Evolutionary conservation across 2,888 invertebrate genomes (phyloP).

Genomic region (Agrilus cyanescens): DNA sequence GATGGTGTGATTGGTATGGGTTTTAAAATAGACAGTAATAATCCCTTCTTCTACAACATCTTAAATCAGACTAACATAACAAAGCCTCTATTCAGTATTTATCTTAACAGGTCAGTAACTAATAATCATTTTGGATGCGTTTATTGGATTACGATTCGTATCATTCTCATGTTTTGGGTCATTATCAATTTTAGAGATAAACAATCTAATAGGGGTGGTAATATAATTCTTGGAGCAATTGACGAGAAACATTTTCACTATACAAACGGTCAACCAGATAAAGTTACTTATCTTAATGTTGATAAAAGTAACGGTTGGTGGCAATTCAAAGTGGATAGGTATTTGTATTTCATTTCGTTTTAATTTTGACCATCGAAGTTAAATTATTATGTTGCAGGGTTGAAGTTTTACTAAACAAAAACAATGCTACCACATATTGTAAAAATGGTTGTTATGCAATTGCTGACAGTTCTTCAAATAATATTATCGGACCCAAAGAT

Average conservation of each 20-base stretch:
- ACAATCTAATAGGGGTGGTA: constrained; percentile 42
- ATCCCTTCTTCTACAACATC: constrained; percentile 56
- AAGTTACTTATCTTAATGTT: constrained; percentile 49
- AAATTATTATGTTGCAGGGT: constrained; percentile 16
- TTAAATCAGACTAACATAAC: constrained; percentile 39
- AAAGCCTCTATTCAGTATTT: constrained; percentile 54
- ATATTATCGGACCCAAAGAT: constrained; percentile 32
- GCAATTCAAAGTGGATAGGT: constrained; percentile 59
- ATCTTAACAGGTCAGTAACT: constrained; percentile 48
- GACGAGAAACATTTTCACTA: constrained; percentile 47
- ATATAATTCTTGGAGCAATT: constrained; percentile 48
- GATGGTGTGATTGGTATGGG: constrained; percentile 63
- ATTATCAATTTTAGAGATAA: constrained; percentile 38
- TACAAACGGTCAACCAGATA: constrained; percentile 14
- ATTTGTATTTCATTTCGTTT: constrained; percentile 14
- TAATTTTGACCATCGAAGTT: constrained; percentile 1
- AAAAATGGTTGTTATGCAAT: constrained; percentile 30
- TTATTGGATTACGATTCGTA: not conserved
- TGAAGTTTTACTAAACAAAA: constrained; percentile 11
- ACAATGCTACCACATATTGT: constrained; percentile 26
- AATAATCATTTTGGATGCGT: constrained; percentile 1
- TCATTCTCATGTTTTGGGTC: constrained; percentile 1
- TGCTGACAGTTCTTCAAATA: constrained; percentile 35
- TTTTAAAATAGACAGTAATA: constrained; percentile 40
- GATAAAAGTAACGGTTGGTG: constrained; percentile 46